A percentile compares a stretch with the other conserved stretches of the same genome.
Conservation (phyloP, 1,140 invertebrate genomes). For the Helicoverpa armigera region DNA sequence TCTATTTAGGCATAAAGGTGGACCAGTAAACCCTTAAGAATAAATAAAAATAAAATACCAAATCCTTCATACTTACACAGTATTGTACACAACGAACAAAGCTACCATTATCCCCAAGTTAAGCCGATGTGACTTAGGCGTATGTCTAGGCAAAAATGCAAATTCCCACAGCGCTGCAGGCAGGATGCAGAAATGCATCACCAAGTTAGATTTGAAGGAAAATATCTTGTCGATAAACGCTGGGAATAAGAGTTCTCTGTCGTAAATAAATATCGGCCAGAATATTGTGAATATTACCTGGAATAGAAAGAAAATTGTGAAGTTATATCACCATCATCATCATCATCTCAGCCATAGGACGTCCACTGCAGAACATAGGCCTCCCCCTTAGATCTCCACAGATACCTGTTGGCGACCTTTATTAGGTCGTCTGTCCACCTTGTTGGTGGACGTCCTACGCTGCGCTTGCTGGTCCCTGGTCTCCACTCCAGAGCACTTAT, state of each 20-base stretch:
- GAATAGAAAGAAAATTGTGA: conserved; percentile 53
- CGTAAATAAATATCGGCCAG: conserved; percentile 70
- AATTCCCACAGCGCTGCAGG: conserved; percentile 63
- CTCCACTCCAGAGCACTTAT: no score
- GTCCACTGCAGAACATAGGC: no score
- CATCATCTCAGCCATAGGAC: no score
- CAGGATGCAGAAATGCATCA: conserved; percentile 69
- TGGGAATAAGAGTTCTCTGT: conserved; percentile 72
- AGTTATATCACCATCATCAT: no score
- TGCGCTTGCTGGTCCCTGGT: no score
- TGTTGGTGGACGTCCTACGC: no score
- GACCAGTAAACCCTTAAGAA: no score
- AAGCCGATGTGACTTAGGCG: conserved; percentile 54
- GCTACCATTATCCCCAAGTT: conserved; percentile 46
- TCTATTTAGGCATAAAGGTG: no score
- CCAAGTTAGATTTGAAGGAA: conserved; percentile 62
- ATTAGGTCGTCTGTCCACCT: no score
- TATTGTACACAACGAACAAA: conserved; percentile 55
- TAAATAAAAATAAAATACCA: no score
- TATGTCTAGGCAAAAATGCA: conserved; percentile 56
- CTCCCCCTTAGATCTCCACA: no score
- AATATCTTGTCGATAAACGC: conserved; percentile 68
- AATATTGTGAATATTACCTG: conserved; percentile 68
- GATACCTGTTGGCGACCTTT: no score
- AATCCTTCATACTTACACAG: conserved; percentile 65